Evolutionary conservation across 2,113 vertebrate genomes (phyloP), one percentile per base, ranked within the genome.

Genomic region (Chaetops frenatus): DNA sequence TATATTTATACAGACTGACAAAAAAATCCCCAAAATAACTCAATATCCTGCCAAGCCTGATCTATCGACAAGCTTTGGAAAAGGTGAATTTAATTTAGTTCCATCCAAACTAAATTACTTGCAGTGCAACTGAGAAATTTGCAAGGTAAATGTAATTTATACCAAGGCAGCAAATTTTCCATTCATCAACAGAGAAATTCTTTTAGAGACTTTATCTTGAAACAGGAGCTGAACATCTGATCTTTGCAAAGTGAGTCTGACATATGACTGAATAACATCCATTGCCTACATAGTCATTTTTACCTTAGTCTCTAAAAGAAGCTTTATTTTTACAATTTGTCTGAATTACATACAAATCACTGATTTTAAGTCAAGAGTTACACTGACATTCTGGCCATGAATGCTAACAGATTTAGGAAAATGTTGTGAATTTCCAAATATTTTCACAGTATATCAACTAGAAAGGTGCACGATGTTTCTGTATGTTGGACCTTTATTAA

Each of bases 111-210:
- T 92, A 92, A 96, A 97, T 94, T 90, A 96, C 93, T 86, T 86
- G 56, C 85, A 81, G 60, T 9, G 11, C 88, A 73, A 71, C 65
- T 62, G 88, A 93, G 64, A 93, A 93, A 96, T 95, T 96, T 96
- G 94, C 94, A 95, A 96, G 88, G 94, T 90, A 93, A 97, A 96
- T 95, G 85, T 88, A 92, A 95, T 96, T 93, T 95, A 58, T 94
- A 92, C 44, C 28, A 67, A 81, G 56, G 76, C 44, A 92, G 74
- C 7, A 73, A 86, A 36, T 73, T 78, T 95, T 94, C 79, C 48
- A 53, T 94, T 86, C 85, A 90, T 86, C 92, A 92, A 31, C 35
- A 56, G 7, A 67, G 60, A 88, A 91, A 77, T 81, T 86, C 40
- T 83, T 74, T 86, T 24, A 66, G 60, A 78, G 60, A 74, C 54